Evolutionary conservation across 1,140 invertebrate species (phyloP), one percentile per base, ranked within the genome.

Genomic region (Drosophila saltans): DNA sequence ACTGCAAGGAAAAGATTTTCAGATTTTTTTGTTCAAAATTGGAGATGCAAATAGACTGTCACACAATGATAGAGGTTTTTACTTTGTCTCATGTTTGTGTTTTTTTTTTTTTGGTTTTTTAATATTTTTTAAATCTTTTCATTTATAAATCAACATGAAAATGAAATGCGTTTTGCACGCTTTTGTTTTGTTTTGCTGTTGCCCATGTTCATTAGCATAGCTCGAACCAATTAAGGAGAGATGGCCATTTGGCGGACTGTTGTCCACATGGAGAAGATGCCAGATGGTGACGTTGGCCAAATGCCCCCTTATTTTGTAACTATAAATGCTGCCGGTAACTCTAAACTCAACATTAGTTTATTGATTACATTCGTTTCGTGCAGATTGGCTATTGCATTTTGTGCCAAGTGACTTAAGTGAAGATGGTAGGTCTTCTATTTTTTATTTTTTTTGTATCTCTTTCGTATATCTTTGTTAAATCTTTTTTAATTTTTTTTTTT

Each of bases 91-190:
- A 59, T 10, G 8, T 39, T 39, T 9, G 33, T 39, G 9, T 59
- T 10, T 39, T 59, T 21, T 59, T 21, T 58, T 58, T 39, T 39
- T 39, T 36, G 3, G 33, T 2, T 45, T 48, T 33, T 30, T 48
- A 24, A 40, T 45, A 41, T 36, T 26, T 43, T 52, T 66, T 60
- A 66, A 63, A 75, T 61, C 75, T 66, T 56, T 63, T 56, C 72
- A 79, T 83, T 72, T 75, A 78, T 78, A 88, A 82, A 84, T 80
- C 76, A 69, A 72, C 75, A 52, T 30, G 45, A 56, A 75, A 78
- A 78, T 78, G 67, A 78, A 76, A 78, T 78, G 75, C 78, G 72
- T 81, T 75, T 80, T 88, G 80, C 84, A 89, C 62, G 84, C 81
- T 83, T 75, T 88, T 82, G 81, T 83, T 52, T 52, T 52, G 21